These are phyloP conservation scores for Tetrao urogallus DNA, from an alignment of 2,113 vertebrate genomes.

Conservation along the genomic window DNA sequence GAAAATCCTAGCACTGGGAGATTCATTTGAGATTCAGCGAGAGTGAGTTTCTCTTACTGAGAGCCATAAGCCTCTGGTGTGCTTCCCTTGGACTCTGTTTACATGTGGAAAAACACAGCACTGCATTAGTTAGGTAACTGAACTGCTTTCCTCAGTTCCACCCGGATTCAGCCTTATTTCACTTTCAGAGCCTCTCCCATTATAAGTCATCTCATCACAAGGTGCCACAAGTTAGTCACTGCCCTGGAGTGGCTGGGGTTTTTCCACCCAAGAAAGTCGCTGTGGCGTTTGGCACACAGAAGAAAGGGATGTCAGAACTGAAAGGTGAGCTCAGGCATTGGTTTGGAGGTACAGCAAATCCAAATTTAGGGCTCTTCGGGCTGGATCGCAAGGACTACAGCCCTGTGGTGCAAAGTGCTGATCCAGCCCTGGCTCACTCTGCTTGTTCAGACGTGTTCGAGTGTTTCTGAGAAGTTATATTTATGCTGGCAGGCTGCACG, in stretches of 20 bases:
- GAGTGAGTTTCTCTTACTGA: neutral
- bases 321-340: neutral
- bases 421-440: neutral
- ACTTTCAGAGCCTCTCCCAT: neutral
- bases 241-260: neutral
- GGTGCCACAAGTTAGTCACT: conserved; percentile 22
- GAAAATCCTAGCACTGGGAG: neutral
- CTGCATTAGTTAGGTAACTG: neutral
- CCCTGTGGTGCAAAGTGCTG: conserved; percentile 30
- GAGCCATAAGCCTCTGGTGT: neutral
- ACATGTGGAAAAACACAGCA: neutral
- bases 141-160: neutral
- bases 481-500: conserved; percentile 49
- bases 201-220: neutral
- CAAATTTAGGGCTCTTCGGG: conserved; percentile 7
- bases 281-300: neutral
- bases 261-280: conserved; percentile 10
- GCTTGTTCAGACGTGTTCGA: conserved; percentile 32
- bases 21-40: neutral
- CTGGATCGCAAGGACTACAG: conserved; percentile 9
- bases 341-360: conserved; percentile 20
- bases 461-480: conserved; percentile 68
- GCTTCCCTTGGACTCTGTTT: neutral
- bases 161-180: neutral
- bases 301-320: neutral